phyloP scores from a whole-genome alignment of 2,113 vertebrate genomes.

The Cyprinus carpio region DNA sequence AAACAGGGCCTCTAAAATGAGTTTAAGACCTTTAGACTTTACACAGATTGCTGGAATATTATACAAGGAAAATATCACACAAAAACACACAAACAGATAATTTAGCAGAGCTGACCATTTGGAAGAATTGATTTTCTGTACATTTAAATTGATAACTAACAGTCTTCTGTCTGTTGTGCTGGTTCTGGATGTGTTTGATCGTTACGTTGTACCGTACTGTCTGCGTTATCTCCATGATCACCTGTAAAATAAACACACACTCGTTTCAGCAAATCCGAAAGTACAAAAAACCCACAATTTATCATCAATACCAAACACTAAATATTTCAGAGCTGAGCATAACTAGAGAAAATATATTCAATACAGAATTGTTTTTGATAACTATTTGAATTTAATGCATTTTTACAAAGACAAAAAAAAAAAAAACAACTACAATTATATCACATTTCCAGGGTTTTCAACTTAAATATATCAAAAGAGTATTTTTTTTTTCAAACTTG shows the following conservation, averaged over 20 bases:
- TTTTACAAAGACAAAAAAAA: too few relatives aligned
- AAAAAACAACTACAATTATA: too few relatives aligned
- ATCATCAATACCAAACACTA: neutral
- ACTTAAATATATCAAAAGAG: too few relatives aligned
- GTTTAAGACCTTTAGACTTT: neutral
- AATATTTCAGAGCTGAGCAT: neutral
- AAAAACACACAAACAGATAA: neutral
- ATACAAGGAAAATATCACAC: neutral
- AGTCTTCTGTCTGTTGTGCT: conserved; percentile 34
- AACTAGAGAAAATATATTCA: neutral
- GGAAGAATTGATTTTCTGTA: neutral
- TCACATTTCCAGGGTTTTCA: too few relatives aligned
- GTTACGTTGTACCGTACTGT: neutral
- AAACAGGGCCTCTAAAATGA: neutral
- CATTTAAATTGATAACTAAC: neutral
- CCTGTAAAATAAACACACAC: conserved; percentile 36
- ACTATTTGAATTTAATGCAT: neutral
- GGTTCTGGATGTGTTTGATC: neutral
- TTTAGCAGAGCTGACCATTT: conserved; percentile 1
- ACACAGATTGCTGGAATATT: neutral
- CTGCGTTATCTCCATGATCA: conserved; percentile 55
- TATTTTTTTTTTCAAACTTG: too few relatives aligned
- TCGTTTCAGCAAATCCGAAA: neutral
- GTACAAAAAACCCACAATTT: neutral
- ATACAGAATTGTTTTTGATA: neutral